Evolutionary conservation across 2,797 vertebrate species (phyloP).

Genomic region (Anomalospiza imberbis): DNA sequence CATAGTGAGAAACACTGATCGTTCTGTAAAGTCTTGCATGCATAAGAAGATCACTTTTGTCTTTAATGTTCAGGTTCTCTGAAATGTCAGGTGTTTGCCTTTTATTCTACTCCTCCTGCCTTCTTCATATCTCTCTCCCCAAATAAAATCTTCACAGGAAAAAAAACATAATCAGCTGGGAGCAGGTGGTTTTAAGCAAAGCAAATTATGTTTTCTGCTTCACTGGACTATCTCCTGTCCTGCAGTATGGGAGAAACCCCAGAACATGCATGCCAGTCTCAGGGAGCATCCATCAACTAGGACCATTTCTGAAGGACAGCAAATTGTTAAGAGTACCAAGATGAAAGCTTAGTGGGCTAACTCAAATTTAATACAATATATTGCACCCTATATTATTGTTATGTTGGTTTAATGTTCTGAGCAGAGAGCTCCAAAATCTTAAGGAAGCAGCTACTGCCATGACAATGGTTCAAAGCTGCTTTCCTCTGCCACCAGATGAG

Average conservation of each 20-base stretch:
- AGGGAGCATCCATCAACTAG: not conserved
- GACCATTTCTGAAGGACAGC: not conserved
- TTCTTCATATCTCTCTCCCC: not conserved
- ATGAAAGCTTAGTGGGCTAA: not conserved
- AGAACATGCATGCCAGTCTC: not conserved
- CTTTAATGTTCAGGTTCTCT: constrained; percentile 1
- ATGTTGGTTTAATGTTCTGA: not conserved
- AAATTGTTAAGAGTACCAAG: not conserved
- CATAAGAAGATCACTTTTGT: not conserved
- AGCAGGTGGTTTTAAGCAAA: constrained; percentile 33
- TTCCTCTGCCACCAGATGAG: not conserved
- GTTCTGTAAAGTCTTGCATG: not conserved
- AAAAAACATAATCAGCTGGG: not conserved
- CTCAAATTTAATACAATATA: not conserved
- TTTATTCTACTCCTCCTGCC: not conserved
- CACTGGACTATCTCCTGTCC: not conserved
- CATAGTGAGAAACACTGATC: not conserved
- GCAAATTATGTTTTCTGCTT: constrained; percentile 42
- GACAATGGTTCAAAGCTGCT: not conserved
- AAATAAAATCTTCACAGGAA: not conserved
- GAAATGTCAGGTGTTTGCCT: not conserved
- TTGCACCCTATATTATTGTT: not conserved
- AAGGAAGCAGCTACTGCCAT: not conserved
- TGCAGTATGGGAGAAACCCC: constrained; percentile 21
- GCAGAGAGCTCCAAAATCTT: not conserved